phyloP scores from a whole-genome alignment of 2,888 invertebrate species.

The Chaetogeoica ovagalla region DNA sequence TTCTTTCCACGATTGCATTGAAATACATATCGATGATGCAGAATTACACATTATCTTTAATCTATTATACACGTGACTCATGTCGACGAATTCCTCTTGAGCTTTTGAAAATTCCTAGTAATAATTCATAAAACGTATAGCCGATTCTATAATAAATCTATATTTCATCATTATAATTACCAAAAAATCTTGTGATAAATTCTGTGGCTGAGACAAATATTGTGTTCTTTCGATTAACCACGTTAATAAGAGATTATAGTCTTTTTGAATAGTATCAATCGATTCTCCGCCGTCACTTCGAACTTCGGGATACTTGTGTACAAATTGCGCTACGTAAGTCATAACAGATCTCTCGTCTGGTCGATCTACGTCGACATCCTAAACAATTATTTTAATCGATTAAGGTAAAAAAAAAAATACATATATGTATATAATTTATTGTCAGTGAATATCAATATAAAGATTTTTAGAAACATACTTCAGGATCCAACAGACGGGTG shows the following conservation, averaged over 20 bases:
- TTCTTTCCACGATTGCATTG: constrained; percentile 83
- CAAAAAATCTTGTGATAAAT: constrained; percentile 74
- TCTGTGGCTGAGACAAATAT: constrained; percentile 66
- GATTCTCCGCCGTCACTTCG: constrained; percentile 61
- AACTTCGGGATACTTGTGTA: constrained; percentile 91
- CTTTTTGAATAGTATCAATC: constrained; percentile 75
- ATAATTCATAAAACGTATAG: constrained; percentile 25
- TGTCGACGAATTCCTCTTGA: constrained; percentile 75
- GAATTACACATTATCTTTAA: constrained; percentile 78
- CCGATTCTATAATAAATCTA: not conserved
- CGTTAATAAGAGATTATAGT: constrained; percentile 76
- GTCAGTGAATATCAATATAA: not conserved
- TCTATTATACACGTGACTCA: constrained; percentile 73
- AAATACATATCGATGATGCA: constrained; percentile 79
- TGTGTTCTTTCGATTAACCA: constrained; percentile 82
- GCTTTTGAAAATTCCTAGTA: constrained; percentile 75
- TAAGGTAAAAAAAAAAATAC: not conserved
- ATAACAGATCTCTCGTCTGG: constrained; percentile 97
- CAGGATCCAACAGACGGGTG: constrained; percentile 86
- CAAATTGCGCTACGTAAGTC: constrained; percentile 97
- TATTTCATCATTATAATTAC: constrained; percentile 58
- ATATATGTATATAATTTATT: not conserved
- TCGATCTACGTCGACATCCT: constrained; percentile 62
- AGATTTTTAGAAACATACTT: constrained; percentile 60
- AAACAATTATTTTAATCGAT: constrained; percentile 9